These are phyloP conservation scores for Oryzias woworae DNA, from an alignment of 2,113 vertebrate species.

Conservation along the genomic window DNA sequence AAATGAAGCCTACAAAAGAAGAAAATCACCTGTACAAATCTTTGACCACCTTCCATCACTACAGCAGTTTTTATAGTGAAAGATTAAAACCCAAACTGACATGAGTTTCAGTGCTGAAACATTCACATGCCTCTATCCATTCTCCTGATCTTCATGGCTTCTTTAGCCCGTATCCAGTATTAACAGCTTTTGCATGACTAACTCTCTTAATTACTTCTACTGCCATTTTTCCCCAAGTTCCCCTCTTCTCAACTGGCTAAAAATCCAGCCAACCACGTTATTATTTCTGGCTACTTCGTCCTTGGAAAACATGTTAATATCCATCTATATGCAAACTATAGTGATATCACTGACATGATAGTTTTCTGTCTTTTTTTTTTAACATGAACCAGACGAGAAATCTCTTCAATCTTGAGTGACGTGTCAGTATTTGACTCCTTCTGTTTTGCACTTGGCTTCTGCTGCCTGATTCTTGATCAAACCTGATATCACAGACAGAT, in stretches of 20 bases:
- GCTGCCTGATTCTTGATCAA: slow-evolving; percentile 57
- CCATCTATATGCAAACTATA: slow-evolving; percentile 1
- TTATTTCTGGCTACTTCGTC: not conserved
- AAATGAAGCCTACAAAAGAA: too few relatives aligned
- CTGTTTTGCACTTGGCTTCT: slow-evolving; percentile 42
- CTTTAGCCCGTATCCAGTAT: slow-evolving; percentile 21
- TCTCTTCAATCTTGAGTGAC: slow-evolving; percentile 57
- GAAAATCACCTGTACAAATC: too few relatives aligned
- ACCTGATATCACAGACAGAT: slow-evolving; percentile 60
- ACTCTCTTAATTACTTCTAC: slow-evolving; percentile 45
- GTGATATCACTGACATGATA: not conserved
- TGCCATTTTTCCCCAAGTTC: slow-evolving; percentile 20
- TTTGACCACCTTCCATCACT: too few relatives aligned
- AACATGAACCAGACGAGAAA: slow-evolving; percentile 6
- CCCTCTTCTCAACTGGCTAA: slow-evolving; percentile 3
- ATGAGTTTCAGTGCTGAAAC: slow-evolving; percentile 18
- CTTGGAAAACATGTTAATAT: not conserved
- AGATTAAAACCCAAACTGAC: slow-evolving; percentile 25
- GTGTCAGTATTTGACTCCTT: slow-evolving; percentile 44
- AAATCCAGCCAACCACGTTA: slow-evolving; percentile 1
- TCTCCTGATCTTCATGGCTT: slow-evolving; percentile 25
- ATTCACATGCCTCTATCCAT: slow-evolving; percentile 3
- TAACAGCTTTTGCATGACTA: slow-evolving; percentile 51
- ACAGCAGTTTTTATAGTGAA: not conserved
- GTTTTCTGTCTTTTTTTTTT: not conserved